Evolutionary conservation across 2,888 invertebrate species (phyloP).

Genomic region (Venustoraphidia nigricollis): DNA sequence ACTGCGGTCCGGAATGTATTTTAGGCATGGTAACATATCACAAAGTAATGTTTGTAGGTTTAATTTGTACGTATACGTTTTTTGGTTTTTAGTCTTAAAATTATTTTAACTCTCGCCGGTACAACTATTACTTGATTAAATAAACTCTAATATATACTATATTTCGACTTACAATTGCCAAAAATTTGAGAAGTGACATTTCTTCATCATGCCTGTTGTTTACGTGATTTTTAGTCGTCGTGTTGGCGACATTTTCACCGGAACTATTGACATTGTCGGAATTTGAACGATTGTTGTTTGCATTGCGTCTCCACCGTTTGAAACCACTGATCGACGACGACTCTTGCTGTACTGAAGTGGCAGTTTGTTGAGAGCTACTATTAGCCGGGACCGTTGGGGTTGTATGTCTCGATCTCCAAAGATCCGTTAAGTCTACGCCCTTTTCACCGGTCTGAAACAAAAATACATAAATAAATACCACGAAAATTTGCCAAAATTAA

Average conservation of each 20-base stretch:
- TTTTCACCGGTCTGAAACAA: constrained; percentile 26
- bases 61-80: too few species aligned
- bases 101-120: too few species aligned
- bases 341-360: background rate
- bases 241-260: constrained; percentile 8
- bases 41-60: too few species aligned
- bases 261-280: constrained; percentile 13
- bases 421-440: constrained; percentile 23
- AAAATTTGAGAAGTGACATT: constrained; percentile 48
- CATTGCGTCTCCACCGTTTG: constrained; percentile 19
- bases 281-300: constrained; percentile 13
- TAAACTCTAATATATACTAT: background rate
- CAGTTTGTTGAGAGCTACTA: background rate
- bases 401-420: constrained; percentile 23
- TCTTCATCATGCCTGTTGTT: constrained; percentile 23
- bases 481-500: constrained; percentile 8
- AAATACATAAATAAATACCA: constrained; percentile 10
- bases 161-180: constrained; percentile 58
- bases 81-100: too few species aligned
- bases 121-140: background rate
- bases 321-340: constrained; percentile 18
- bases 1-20: too few species aligned
- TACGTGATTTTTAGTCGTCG: constrained; percentile 3
- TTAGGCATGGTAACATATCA: too few species aligned
- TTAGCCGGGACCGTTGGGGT: background rate